phyloP scores from a whole-genome alignment of 2,888 invertebrate species.

The Patella caerulea region DNA sequence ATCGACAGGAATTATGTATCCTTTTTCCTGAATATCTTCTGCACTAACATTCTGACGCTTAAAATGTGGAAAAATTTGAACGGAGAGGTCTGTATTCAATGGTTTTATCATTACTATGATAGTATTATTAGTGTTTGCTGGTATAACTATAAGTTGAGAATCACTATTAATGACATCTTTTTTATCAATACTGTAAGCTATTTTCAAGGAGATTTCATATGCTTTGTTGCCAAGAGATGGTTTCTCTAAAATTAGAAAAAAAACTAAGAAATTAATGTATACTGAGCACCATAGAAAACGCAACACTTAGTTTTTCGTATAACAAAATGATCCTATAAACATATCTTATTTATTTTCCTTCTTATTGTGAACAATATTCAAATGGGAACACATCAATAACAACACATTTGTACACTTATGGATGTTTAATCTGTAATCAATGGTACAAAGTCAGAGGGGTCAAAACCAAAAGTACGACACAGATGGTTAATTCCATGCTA shows the following conservation, averaged over 20 bases:
- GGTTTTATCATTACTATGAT: neutral
- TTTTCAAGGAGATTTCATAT: neutral
- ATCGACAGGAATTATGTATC: neutral
- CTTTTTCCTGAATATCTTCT: neutral
- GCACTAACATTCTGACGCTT: neutral
- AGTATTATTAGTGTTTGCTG: neutral
- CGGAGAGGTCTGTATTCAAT: neutral
- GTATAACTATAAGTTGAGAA: neutral
- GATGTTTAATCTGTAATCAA: too few relatives aligned
- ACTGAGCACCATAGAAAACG: too few relatives aligned
- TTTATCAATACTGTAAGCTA: neutral
- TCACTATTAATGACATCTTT: neutral
- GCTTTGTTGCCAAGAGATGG: neutral
- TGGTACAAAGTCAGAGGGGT: too few relatives aligned
- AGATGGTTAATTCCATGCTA: too few relatives aligned
- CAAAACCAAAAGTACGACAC: too few relatives aligned
- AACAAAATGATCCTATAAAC: too few relatives aligned
- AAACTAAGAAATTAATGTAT: too few relatives aligned
- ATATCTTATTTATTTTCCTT: too few relatives aligned
- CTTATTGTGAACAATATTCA: too few relatives aligned
- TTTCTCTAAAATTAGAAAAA: neutral
- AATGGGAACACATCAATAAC: too few relatives aligned
- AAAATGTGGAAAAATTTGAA: neutral
- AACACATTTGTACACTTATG: too few relatives aligned
- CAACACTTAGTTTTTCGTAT: too few relatives aligned